phyloP scores from a whole-genome alignment of 2,113 vertebrate genomes.

The Anseranas semipalmata region DNA sequence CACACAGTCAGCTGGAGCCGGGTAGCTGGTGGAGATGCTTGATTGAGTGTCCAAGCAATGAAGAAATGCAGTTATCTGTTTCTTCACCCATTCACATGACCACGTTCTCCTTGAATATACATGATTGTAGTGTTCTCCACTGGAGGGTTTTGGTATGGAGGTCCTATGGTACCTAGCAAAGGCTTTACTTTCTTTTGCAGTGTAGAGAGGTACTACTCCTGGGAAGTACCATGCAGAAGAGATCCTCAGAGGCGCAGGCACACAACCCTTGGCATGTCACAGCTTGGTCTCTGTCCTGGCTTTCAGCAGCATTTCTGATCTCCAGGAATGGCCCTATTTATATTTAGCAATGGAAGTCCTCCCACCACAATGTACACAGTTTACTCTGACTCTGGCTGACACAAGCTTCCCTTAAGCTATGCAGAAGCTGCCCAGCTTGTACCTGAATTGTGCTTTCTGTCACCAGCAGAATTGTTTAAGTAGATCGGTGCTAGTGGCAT shows the following conservation, averaged over 20 bases:
- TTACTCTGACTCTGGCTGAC: not conserved
- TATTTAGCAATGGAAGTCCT: not conserved
- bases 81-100: not conserved
- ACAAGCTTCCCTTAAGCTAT: not conserved
- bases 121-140: not conserved
- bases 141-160: not conserved
- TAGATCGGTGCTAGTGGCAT: not conserved
- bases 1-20: not conserved
- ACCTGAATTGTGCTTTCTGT: not conserved
- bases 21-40: not conserved
- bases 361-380: not conserved
- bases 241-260: not conserved
- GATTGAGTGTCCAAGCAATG: not conserved
- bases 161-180: not conserved
- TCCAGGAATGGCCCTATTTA: not conserved
- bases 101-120: not conserved
- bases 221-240: not conserved
- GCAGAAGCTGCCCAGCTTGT: not conserved
- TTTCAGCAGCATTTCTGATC: not conserved
- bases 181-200: not conserved
- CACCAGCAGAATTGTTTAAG: not conserved
- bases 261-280: rapidly evolving
- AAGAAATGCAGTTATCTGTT: not conserved
- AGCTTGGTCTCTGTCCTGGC: not conserved
- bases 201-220: not conserved